A percentile compares a stretch with the other conserved stretches of the same genome.
phyloP scores from a whole-genome alignment of 2,113 vertebrate genomes.

The Silurus meridionalis region DNA sequence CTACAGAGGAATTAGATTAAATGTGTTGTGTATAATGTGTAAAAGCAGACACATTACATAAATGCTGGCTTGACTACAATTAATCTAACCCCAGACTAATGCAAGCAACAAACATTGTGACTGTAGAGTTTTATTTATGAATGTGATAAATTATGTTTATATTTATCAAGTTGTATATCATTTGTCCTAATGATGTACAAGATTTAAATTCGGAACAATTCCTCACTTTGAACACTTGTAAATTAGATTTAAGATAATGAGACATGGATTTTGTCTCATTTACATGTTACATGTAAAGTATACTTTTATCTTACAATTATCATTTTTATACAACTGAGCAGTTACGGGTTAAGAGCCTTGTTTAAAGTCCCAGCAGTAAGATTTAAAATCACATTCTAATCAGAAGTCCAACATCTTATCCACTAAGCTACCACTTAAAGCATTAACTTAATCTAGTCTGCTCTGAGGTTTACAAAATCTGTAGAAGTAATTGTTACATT shows the following conservation, averaged over 20 bases:
- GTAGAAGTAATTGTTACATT: no score
- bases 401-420: no score
- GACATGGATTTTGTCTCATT: not conserved
- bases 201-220: not conserved
- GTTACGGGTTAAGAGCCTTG: no score
- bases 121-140: not conserved
- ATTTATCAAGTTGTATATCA: not conserved
- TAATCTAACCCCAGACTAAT: not conserved
- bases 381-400: no score
- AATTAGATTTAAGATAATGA: not conserved
- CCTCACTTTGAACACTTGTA: not conserved
- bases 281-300: no score
- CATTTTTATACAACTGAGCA: no score
- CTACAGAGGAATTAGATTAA: not conserved
- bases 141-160: not conserved
- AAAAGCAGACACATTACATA: not conserved
- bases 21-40: not conserved
- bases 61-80: not conserved
- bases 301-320: no score
- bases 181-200: not conserved
- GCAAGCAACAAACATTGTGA: not conserved
- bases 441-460: not conserved
- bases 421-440: not conserved
- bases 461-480: not conserved
- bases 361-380: no score